Conservation (phyloP, 1,140 invertebrate genomes). For the silkworm (Bombyx mori) region ASM3026992v2 NC_085121.1:7676501-7677000, state of each 20-base stretch:
- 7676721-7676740: constrained; percentile 86
- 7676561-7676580: constrained; percentile 27
- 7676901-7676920: neutral
- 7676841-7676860: constrained; percentile 83
- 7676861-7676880: constrained; percentile 88
- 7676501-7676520: constrained; percentile 37
- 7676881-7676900: constrained; percentile 83
- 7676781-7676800: constrained; percentile 86
- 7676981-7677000: too few relatives aligned
- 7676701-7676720: constrained; percentile 87
- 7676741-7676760: constrained; percentile 82
- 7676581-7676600: constrained; percentile 16
- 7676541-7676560: constrained; percentile 31
- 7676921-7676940: neutral
- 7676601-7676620: constrained; percentile 12
- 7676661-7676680: constrained; percentile 31
- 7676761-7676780: constrained; percentile 85
- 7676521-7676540: constrained; percentile 38
- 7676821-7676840: constrained; percentile 78
- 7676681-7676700: constrained; percentile 74
- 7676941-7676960: too few relatives aligned
- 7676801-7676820: constrained; percentile 85
- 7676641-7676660: constrained; percentile 78
- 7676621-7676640: constrained; percentile 20
- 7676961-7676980: too few relatives aligned